These are phyloP conservation scores for Camarhynchus parvulus DNA, from an alignment of 2,113 vertebrate species.

Conservation along the genomic window DNA sequence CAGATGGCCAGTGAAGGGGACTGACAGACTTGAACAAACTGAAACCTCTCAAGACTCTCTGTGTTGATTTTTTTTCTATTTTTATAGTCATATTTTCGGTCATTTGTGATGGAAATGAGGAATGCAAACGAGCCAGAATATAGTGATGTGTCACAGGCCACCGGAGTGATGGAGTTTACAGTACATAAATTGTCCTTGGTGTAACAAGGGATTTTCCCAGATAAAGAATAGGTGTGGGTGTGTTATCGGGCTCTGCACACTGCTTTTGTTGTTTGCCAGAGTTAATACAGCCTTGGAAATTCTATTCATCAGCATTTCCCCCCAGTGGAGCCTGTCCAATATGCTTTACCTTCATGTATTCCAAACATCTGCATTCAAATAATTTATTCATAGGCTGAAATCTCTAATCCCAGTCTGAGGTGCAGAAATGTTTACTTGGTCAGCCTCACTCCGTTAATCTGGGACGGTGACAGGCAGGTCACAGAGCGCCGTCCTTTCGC, in stretches of 20 bases:
- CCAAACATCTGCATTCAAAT: slow-evolving; percentile 78
- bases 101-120: neutral
- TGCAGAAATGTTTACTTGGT: slow-evolving; percentile 66
- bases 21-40: slow-evolving; percentile 18
- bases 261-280: slow-evolving; percentile 73
- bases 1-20: slow-evolving; percentile 34
- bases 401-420: slow-evolving; percentile 65
- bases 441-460: slow-evolving; percentile 42
- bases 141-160: neutral
- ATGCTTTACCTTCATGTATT: slow-evolving; percentile 76
- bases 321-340: slow-evolving; percentile 41
- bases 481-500: neutral
- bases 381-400: slow-evolving; percentile 80
- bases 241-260: slow-evolving; percentile 62
- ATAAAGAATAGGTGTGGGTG: slow-evolving; percentile 14
- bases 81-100: neutral
- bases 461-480: slow-evolving; percentile 33
- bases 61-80: neutral
- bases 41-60: slow-evolving; percentile 6
- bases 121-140: neutral
- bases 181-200: neutral
- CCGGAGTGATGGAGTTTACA: slow-evolving; percentile 24
- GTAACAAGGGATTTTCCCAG: slow-evolving; percentile 10
- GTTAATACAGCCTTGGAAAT: slow-evolving; percentile 74
- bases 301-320: slow-evolving; percentile 72